Conservation (phyloP, 1,140 invertebrate species). For the Sesamia nonagrioides region DNA sequence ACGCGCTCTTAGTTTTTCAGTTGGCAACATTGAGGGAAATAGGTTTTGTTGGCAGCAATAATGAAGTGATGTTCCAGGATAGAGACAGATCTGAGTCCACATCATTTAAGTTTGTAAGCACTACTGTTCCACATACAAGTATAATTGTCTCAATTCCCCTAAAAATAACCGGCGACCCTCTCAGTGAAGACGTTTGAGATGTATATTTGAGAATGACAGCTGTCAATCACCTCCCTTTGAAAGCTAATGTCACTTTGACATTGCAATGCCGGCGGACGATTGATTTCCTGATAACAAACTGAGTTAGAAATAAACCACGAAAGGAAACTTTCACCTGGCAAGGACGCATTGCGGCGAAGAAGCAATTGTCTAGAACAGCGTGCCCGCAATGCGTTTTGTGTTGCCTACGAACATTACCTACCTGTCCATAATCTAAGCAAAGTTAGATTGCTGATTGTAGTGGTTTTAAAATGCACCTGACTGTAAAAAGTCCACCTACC, state of each 20-base stretch:
- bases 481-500: too few species aligned
- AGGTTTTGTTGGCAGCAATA: too few species aligned
- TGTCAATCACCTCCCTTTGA: too few species aligned
- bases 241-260: neutral
- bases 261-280: neutral
- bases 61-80: neutral
- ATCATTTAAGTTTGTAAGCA: neutral
- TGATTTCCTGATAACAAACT: neutral
- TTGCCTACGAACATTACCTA: neutral
- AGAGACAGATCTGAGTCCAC: neutral
- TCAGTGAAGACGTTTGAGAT: too few species aligned
- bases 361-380: slow-evolving; percentile 5
- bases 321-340: neutral
- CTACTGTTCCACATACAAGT: neutral
- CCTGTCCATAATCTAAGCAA: neutral
- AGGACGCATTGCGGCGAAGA: slow-evolving; percentile 25
- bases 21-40: neutral
- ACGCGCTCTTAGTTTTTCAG: neutral
- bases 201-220: too few species aligned
- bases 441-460: too few species aligned
- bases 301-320: neutral
- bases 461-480: too few species aligned
- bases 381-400: slow-evolving; percentile 23
- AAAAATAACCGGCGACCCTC: neutral
- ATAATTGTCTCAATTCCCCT: neutral